These are phyloP conservation scores for Ptilorrhoa leucosticta DNA, from an alignment of 2,113 vertebrate species.

Conservation along the genomic window DNA sequence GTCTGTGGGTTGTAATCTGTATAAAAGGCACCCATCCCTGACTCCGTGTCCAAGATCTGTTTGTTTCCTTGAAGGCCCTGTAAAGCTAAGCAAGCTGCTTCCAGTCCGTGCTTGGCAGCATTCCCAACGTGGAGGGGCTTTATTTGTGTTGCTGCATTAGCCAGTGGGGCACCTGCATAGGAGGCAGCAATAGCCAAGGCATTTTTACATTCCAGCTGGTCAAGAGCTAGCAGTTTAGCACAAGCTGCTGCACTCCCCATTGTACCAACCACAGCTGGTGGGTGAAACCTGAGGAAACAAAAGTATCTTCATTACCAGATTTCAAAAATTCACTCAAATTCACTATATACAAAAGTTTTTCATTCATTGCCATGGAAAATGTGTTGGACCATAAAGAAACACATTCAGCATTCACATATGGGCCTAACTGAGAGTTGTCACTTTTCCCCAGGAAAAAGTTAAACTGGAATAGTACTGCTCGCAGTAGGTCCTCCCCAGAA, in stretches of 20 bases:
- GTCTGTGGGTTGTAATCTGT: conserved; percentile 78
- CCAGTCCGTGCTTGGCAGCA: conserved; percentile 81
- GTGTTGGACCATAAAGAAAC: background rate
- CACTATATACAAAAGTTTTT: background rate
- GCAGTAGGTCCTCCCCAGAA: background rate
- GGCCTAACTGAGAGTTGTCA: background rate
- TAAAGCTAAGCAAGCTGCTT: conserved; percentile 83
- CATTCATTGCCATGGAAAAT: background rate
- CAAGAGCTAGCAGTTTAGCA: conserved; percentile 83
- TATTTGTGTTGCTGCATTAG: conserved; percentile 90
- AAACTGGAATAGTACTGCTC: background rate
- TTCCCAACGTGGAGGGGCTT: conserved; percentile 92
- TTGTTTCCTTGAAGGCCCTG: conserved; percentile 84
- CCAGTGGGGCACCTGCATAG: conserved; percentile 87
- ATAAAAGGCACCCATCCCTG: conserved; percentile 89
- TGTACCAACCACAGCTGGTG: conserved; percentile 88
- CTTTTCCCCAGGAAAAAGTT: background rate
- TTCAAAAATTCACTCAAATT: background rate
- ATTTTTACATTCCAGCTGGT: conserved; percentile 73
- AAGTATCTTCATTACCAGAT: background rate
- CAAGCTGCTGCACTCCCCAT: conserved; percentile 89
- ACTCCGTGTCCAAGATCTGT: conserved; percentile 78
- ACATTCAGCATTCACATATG: rapidly evolving
- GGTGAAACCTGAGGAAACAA: conserved; percentile 85
- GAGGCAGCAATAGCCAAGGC: conserved; percentile 89